A percentile compares a stretch with the other conserved stretches of the same genome.
These are phyloP conservation scores for Oxyteleia sp. DNA, from an alignment of 2,888 invertebrate genomes.

Conservation along the genomic window DNA sequence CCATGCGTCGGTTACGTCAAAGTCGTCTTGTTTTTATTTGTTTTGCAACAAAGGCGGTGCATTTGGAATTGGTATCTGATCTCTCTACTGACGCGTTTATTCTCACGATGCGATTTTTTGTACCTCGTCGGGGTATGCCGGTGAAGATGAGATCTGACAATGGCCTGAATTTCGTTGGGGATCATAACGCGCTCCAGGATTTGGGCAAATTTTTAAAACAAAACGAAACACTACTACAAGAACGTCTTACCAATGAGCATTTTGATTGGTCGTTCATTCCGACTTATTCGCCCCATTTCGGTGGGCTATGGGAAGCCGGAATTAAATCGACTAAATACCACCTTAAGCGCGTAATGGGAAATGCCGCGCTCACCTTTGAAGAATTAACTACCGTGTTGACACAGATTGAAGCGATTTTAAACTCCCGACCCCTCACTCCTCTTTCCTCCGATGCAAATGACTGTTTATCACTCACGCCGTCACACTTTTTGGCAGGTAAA, in stretches of 20 bases:
- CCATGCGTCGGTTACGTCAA: no score
- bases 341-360: slow-evolving; percentile 2
- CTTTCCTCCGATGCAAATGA: slow-evolving; percentile 17
- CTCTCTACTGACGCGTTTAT: slow-evolving; percentile 70
- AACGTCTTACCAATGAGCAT: background rate
- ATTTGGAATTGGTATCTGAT: slow-evolving; percentile 74
- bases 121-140: background rate
- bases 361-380: background rate
- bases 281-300: slow-evolving; percentile 69
- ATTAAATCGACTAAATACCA: slow-evolving; percentile 5
- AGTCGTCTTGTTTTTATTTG: no score
- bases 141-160: background rate
- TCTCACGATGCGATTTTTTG: slow-evolving; percentile 62
- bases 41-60: slow-evolving; percentile 74
- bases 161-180: background rate
- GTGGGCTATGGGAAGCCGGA: slow-evolving; percentile 60
- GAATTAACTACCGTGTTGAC: background rate
- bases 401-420: slow-evolving; percentile 14
- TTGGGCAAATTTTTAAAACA: background rate
- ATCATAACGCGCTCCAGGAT: background rate
- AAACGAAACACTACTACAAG: background rate
- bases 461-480: slow-evolving; percentile 75
- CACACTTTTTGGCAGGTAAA: slow-evolving; percentile 80
- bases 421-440: slow-evolving; percentile 22
- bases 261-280: slow-evolving; percentile 28